Evolutionary conservation across 2,113 vertebrate species (phyloP), one percentile per base, ranked within the genome.

Genomic region (Zosterops hypoxanthus): DNA sequence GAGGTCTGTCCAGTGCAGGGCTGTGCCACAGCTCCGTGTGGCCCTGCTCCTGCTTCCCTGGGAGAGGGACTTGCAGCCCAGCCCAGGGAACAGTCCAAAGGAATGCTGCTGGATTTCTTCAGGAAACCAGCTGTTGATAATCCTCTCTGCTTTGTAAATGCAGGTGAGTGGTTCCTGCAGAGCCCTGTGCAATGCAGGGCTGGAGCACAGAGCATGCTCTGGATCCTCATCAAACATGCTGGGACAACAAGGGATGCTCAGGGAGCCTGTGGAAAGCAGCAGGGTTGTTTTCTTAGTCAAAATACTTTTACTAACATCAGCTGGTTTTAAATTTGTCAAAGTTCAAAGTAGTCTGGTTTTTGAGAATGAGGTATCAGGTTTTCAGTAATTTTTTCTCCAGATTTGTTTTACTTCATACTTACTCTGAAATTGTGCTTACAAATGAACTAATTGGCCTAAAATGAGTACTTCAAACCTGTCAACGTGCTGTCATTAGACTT

Each of bases 141-240:
- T 42, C n/a, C 31, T 8, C 3, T 28, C 18, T 57, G 1, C 14
- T 29, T 77, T 49, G 42, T 65, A 63, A 79, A 39, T 34, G 49
- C 13, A 24, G 33, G 22, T 14, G 47, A 3, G 3, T 26, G 29
- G 47, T 46, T 50, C 25, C 4, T 33, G 57, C 73, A 7, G 73
- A 63, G 39, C 64, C 64, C 3, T 23, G 63, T 60, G 82, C 59
- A 23, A 0, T n/a, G 14, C 73, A 69, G 84, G 61, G 71, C 53
- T 68, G 72, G 84, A 47, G 29, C 65, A 46, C 47, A 55, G 41
- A 39, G 47, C 56, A 47, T 0, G 0, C 19, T 70, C 39, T 21
- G 6, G 19, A 16, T 39, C 3, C 1, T 63, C 41, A n/a, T 25
- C 65, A 44, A 31, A 15, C 16, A 4, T 3, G 0, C 31, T 33